Percentiles rank a stretch among this genome's conserved stretches.
These are phyloP conservation scores for Centruroides vittatus DNA, from an alignment of 1,140 invertebrate species.

Conservation along the genomic window DNA sequence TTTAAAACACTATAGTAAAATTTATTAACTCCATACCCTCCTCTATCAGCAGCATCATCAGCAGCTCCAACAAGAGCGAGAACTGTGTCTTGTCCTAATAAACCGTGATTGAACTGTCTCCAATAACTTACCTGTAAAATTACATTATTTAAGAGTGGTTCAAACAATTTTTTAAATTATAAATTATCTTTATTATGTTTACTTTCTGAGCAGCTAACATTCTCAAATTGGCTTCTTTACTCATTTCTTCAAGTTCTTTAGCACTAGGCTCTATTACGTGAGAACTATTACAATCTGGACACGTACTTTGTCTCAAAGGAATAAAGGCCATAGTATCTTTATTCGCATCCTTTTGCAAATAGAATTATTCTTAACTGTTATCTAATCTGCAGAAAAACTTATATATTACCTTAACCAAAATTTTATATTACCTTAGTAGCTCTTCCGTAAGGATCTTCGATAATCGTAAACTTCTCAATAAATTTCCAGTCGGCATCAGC, in stretches of 20 bases:
- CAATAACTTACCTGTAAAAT: conserved; percentile 30
- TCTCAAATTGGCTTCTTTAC: conserved; percentile 25
- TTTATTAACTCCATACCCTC: conserved; percentile 3
- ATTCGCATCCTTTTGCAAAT: no score
- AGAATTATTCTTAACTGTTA: no score
- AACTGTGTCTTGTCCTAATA: conserved; percentile 26
- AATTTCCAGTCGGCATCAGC: conserved; percentile 33
- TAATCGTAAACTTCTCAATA: conserved; percentile 26
- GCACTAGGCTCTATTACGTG: conserved; percentile 19
- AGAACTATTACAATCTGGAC: not conserved
- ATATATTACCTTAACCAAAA: no score
- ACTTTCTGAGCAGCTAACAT: conserved; percentile 30
- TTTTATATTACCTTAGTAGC: conserved; percentile 7
- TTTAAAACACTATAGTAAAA: no score
- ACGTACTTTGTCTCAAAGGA: not conserved
- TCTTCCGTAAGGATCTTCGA: conserved; percentile 21
- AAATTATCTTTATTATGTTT: no score
- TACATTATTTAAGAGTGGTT: no score
- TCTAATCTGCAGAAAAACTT: no score
- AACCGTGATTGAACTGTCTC: conserved; percentile 29
- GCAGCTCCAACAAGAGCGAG: conserved; percentile 17
- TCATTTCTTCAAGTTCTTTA: conserved; percentile 26
- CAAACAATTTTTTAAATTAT: no score
- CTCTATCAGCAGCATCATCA: conserved; percentile 24
- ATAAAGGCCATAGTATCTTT: no score